phyloP scores from a whole-genome alignment of 2,113 vertebrate genomes.

The Rhea pennata region DNA sequence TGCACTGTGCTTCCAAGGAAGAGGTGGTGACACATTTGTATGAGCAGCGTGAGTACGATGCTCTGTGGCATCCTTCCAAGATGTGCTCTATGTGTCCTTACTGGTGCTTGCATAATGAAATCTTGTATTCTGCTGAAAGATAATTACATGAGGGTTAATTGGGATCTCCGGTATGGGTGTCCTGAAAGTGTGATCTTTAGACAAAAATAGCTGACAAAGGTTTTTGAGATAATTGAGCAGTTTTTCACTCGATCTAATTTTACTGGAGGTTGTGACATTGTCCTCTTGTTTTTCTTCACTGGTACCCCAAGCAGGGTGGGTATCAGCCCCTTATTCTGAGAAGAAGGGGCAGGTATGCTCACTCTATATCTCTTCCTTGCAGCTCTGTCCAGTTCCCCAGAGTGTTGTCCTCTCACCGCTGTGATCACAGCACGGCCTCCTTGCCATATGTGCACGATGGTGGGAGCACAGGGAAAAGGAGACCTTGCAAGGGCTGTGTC shows the following conservation, averaged over 20 bases:
- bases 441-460: not conserved
- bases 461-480: not conserved
- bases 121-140: not conserved
- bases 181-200: not conserved
- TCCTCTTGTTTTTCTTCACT: not conserved
- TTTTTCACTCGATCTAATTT: not conserved
- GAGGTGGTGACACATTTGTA: not conserved
- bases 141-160: not conserved
- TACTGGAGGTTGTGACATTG: not conserved
- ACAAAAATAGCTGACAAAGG: not conserved
- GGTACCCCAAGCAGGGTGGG: not conserved
- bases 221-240: not conserved
- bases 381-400: not conserved
- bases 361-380: fast-evolving
- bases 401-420: not conserved
- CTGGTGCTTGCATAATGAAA: not conserved
- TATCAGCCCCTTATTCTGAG: not conserved
- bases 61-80: not conserved
- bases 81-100: not conserved
- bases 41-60: not conserved
- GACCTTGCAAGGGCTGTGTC: not conserved
- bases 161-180: not conserved
- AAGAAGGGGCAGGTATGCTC: not conserved
- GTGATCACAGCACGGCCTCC: not conserved
- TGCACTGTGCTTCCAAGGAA: not conserved